Evolutionary conservation across 2,888 invertebrate species (phyloP).

Genomic region (Geophilus truncorum): DNA sequence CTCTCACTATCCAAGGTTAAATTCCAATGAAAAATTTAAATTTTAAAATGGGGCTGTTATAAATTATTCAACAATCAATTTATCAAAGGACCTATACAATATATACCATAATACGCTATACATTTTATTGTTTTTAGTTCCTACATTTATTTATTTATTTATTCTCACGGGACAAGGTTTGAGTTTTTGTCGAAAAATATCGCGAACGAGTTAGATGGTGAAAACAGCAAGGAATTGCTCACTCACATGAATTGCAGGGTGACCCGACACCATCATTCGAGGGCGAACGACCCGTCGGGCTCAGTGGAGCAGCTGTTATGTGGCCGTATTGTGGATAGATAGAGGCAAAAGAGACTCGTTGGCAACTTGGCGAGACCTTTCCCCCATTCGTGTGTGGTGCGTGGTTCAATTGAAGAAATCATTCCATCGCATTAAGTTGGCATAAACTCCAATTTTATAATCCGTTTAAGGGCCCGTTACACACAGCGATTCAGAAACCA

Average conservation of each 20-base stretch:
- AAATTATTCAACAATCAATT: not conserved
- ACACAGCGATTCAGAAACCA: conserved; percentile 13
- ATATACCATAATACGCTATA: too few species aligned
- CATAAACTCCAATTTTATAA: conserved; percentile 34
- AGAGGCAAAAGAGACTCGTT: conserved; percentile 29
- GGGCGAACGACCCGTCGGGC: conserved; percentile 28
- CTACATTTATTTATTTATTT: not conserved
- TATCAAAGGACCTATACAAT: too few species aligned
- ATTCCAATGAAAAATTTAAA: not conserved
- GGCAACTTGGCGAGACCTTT: conserved; percentile 27
- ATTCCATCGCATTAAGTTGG: conserved; percentile 33
- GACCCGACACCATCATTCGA: conserved; percentile 25
- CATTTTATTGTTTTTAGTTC: too few species aligned
- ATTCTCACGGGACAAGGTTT: not conserved
- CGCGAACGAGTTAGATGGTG: not conserved
- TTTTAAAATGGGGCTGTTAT: not conserved
- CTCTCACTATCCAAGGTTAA: not conserved
- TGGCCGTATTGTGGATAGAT: conserved; percentile 15
- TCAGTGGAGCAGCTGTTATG: conserved; percentile 29
- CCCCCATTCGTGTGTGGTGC: conserved; percentile 9
- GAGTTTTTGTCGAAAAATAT: not conserved
- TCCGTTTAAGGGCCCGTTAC: conserved; percentile 20
- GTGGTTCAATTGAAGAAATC: conserved; percentile 28
- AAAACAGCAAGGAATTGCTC: conserved; percentile 11
- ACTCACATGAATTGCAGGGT: conserved; percentile 28